Evolutionary conservation across 2,113 vertebrate genomes (phyloP).

Genomic region (Seriola rivoliana): DNA sequence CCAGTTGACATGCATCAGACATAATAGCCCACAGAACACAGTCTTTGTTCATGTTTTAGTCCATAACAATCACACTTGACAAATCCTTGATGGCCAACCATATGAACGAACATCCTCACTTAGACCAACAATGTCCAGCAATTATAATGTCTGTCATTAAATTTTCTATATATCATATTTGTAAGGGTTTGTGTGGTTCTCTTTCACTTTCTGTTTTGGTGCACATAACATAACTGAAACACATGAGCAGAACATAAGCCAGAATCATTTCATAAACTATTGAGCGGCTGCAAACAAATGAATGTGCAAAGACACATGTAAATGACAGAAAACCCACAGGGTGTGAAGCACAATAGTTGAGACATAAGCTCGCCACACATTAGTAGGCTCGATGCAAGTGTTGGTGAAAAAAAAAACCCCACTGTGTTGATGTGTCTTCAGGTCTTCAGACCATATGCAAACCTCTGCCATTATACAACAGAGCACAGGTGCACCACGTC

Average conservation of each 20-base stretch:
- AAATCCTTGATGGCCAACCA: background rate
- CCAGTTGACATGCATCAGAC: slow-evolving; percentile 5
- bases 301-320: slow-evolving; percentile 1
- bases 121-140: background rate
- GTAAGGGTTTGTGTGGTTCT: background rate
- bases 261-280: background rate
- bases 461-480: background rate
- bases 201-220: background rate
- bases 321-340: background rate
- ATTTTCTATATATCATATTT: background rate
- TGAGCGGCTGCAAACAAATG: background rate
- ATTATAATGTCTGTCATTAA: background rate
- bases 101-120: background rate
- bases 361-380: background rate
- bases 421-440: background rate
- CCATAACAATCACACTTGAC: background rate
- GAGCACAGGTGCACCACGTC: slow-evolving; percentile 10
- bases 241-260: background rate
- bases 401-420: background rate
- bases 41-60: background rate
- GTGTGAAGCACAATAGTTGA: background rate
- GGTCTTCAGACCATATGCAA: background rate
- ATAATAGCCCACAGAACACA: background rate
- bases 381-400: background rate
- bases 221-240: background rate